A percentile compares a stretch with the other conserved stretches of the same genome.
These are phyloP conservation scores for Pseudomugil gertrudae DNA, from an alignment of 2,797 vertebrate genomes.

Conservation along the genomic window DNA sequence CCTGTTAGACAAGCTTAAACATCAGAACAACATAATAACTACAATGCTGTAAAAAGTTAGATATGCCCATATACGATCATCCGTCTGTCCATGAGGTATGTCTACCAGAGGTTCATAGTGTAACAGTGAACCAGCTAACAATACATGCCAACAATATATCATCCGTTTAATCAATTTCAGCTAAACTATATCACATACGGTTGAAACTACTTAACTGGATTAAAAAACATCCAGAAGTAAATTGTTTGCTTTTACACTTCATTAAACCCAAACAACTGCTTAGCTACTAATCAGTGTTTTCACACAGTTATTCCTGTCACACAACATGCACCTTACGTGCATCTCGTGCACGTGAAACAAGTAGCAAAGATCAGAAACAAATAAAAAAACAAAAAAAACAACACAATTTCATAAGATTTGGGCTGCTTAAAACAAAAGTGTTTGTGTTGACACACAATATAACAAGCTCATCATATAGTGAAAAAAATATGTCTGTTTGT, in stretches of 20 bases:
- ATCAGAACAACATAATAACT: constrained; percentile 13
- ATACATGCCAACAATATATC: not conserved
- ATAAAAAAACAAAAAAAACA: not conserved
- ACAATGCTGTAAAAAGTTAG: not conserved
- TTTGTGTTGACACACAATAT: no score
- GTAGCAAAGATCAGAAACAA: not conserved
- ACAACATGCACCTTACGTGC: not conserved
- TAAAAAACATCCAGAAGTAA: no score
- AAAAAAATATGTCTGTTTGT: no score
- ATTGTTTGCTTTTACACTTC: no score
- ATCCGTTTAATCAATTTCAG: no score
- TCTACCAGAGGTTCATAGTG: no score
- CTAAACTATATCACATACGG: no score
- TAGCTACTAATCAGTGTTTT: not conserved
- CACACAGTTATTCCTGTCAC: not conserved
- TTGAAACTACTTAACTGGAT: no score
- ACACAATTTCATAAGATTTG: not conserved
- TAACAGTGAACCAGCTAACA: not conserved
- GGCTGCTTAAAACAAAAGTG: no score
- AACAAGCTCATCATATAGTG: no score
- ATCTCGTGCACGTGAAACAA: not conserved
- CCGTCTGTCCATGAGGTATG: not conserved
- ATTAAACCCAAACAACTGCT: no score
- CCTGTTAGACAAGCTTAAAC: constrained; percentile 9
- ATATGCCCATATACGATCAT: not conserved